Base-by-base conservation (phyloP, 2,888 invertebrate genomes). In the Thymelicus sylvestris region DNA sequence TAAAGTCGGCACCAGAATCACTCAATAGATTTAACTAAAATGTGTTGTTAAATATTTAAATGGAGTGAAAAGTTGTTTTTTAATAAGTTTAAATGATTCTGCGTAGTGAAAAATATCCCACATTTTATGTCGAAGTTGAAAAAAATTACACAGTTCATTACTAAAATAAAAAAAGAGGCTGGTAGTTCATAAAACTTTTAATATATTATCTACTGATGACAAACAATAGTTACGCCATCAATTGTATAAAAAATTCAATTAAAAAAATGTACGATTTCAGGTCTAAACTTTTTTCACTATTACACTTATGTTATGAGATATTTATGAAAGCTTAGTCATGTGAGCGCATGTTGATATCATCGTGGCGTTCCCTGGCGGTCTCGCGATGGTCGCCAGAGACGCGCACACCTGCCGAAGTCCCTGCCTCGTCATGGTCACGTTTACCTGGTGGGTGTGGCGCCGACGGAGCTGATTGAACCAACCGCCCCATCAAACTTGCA, bases 401-500 rank as follows among this genome's bases (percentile, higher is more conserved):
- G 73, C 93, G 90, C 60, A 86, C 88, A 39, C 80, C 91, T 19
- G 92, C 90, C 39, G 92, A 92, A 13, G 92, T 87, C 73, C 92
- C 93, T 2, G 93, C 90, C 78, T 91, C 93, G 64, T 92, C 91
- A 74, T 90, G 86, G 73, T 89, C 88, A 39, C 87, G 89, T 79
- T 92, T 92, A 63, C 89, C 84, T 2, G 85, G 81, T 70, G 88
- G 78, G 76, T 90, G 90, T 50, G 89, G 89, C 10, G 92, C 85
- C 47, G 91, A 88, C 38, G 93, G 92, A 24, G 95, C 95, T 12
- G 95, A 95, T 82, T 96, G 96, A 72, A 95, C 95, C 77, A 96
- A 86, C 61, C 95, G 89, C 39, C 95, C 95, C 82, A 95, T 93
- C 65, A 95, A 84, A 74, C 94, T 94, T 15, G 94, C 92, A 67